A percentile compares a stretch with the other conserved stretches of the same genome.
Conservation (phyloP, 2,797 vertebrate species). For the Sardinella longiceps region DNA sequence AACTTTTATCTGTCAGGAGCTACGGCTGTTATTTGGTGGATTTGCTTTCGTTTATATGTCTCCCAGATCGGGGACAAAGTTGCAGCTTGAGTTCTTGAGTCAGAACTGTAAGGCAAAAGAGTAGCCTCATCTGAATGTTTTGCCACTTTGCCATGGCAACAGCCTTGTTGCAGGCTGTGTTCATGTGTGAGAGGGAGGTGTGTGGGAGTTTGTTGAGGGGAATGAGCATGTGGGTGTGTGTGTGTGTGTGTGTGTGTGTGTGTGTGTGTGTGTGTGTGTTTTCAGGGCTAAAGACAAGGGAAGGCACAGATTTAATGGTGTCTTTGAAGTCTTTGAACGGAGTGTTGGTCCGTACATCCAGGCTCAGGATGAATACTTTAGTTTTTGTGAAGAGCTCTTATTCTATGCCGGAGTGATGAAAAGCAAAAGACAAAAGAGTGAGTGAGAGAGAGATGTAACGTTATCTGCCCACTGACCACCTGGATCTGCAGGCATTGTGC, state of each 20-base stretch:
- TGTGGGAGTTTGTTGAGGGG: slow-evolving; percentile 10
- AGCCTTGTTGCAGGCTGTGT: neutral
- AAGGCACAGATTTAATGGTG: neutral
- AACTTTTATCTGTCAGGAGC: slow-evolving; percentile 8
- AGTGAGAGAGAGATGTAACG: slow-evolving; percentile 20
- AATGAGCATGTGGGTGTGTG: neutral
- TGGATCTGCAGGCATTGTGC: slow-evolving; percentile 33
- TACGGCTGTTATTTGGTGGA: neutral
- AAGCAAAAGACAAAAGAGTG: neutral
- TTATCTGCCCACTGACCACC: slow-evolving; percentile 51
- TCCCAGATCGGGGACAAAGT: neutral
- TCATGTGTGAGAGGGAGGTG: neutral
- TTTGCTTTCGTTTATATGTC: neutral
- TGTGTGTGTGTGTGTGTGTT: neutral
- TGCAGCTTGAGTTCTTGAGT: neutral
- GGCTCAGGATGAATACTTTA: neutral
- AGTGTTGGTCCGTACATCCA: neutral
- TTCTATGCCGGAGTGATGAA: neutral
- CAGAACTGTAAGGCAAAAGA: neutral
- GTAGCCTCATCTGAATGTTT: slow-evolving; percentile 14
- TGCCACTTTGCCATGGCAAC: neutral
- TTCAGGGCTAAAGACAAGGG: neutral
- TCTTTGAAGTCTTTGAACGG: slow-evolving; percentile 15
- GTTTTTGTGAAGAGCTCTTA: neutral
- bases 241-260: neutral